phyloP scores from a whole-genome alignment of 2,113 vertebrate genomes.

The Erpornis zantholeuca region DNA sequence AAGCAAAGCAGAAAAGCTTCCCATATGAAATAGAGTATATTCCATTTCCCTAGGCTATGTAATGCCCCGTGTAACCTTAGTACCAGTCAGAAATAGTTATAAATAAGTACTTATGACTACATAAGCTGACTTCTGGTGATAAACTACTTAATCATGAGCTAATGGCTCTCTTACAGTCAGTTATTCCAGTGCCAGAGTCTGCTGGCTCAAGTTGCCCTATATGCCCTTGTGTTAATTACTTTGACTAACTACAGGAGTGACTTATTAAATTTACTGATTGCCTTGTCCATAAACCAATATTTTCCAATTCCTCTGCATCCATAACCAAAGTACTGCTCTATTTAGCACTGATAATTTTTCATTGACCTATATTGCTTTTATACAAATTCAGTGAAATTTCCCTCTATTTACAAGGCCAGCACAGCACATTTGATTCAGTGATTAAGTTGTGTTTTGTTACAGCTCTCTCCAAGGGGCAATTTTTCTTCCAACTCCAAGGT shows the following conservation, averaged over 20 bases:
- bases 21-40: background rate
- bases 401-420: background rate
- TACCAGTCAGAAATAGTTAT: constrained; percentile 17
- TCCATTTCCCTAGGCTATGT: background rate
- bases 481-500: background rate
- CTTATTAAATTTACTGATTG: constrained; percentile 75
- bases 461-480: background rate
- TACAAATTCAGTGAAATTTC: background rate
- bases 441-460: background rate
- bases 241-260: constrained; percentile 68
- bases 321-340: background rate
- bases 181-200: constrained; percentile 25
- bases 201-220: constrained; percentile 42
- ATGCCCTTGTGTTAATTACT: constrained; percentile 73
- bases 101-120: constrained; percentile 19
- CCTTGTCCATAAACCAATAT: constrained; percentile 59
- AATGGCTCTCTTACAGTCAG: constrained; percentile 45
- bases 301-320: constrained; percentile 11
- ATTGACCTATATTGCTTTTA: background rate
- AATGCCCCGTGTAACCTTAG: background rate
- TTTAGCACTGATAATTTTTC: background rate
- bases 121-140: constrained; percentile 38
- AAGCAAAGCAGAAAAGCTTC: background rate
- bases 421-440: background rate
- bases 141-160: constrained; percentile 65